phyloP scores from a whole-genome alignment of 2,113 vertebrate genomes.

The Nycticebus coucang region DNA sequence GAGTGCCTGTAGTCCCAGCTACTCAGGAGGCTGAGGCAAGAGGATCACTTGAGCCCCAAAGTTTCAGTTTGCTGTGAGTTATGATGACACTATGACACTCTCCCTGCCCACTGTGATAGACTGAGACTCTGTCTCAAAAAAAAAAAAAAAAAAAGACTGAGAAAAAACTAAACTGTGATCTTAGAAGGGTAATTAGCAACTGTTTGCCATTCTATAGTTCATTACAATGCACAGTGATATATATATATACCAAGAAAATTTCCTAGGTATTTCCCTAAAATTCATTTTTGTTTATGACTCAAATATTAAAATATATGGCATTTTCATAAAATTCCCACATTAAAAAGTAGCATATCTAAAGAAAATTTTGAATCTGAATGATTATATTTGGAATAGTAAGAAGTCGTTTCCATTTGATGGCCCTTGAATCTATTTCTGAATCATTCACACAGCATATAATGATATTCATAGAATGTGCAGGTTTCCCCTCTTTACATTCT shows the following conservation, averaged over 20 bases:
- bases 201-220: neutral
- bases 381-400: conserved; percentile 17
- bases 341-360: neutral
- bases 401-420: neutral
- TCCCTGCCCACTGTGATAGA: no score
- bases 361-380: neutral
- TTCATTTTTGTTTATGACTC: conserved; percentile 32
- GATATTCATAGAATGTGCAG: conserved; percentile 36
- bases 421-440: conserved; percentile 2
- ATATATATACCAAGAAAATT: neutral
- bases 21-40: no score
- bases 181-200: conserved; percentile 22
- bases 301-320: conserved; percentile 9
- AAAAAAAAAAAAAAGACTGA: no score
- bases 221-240: neutral
- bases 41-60: no score
- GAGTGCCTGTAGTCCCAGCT: no score
- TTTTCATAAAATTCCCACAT: neutral
- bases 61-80: no score
- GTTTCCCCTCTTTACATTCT: neutral
- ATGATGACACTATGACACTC: no score
- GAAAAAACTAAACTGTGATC: neutral
- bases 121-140: no score
- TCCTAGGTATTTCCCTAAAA: neutral
- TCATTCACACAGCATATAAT: neutral